Percentiles rank a stretch among this genome's conserved stretches.
Conservation (phyloP, 2,888 invertebrate genomes). For the Abrostola tripartita region DNA sequence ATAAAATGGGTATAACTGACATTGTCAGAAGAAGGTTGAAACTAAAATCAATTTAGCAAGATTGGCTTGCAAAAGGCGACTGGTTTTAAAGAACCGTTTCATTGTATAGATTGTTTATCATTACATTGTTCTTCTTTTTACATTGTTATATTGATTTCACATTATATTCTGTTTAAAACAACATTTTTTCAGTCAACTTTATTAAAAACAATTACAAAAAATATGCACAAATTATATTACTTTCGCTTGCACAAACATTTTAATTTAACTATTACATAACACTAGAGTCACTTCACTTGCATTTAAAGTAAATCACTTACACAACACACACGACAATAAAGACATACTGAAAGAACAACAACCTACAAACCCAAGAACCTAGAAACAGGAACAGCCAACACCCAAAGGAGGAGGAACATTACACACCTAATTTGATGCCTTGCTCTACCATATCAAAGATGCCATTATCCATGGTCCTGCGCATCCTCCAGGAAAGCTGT, state of each 20-base stretch:
- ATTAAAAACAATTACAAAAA: too few species aligned
- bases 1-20: constrained; percentile 9
- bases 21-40: constrained; percentile 8
- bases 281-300: neutral
- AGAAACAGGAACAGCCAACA: constrained; percentile 41
- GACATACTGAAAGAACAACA: neutral
- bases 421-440: constrained; percentile 61
- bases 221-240: too few species aligned
- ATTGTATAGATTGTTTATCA: neutral
- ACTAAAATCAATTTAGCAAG: constrained; percentile 43
- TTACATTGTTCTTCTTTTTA: constrained; percentile 3
- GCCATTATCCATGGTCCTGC: constrained; percentile 79
- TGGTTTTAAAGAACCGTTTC: constrained; percentile 32
- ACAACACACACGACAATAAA: constrained; percentile 1
- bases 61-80: constrained; percentile 76
- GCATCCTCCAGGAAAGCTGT: constrained; percentile 72
- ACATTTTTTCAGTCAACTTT: too few species aligned
- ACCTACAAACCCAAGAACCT: constrained; percentile 17
- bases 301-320: constrained; percentile 10
- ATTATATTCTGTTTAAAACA: too few species aligned
- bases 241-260: too few species aligned
- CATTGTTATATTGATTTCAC: neutral
- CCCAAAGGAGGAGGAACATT: constrained; percentile 41
- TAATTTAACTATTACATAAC: neutral
- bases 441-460: constrained; percentile 71